phyloP scores from a whole-genome alignment of 1,140 invertebrate genomes.

The Zaprionus africanus region DNA sequence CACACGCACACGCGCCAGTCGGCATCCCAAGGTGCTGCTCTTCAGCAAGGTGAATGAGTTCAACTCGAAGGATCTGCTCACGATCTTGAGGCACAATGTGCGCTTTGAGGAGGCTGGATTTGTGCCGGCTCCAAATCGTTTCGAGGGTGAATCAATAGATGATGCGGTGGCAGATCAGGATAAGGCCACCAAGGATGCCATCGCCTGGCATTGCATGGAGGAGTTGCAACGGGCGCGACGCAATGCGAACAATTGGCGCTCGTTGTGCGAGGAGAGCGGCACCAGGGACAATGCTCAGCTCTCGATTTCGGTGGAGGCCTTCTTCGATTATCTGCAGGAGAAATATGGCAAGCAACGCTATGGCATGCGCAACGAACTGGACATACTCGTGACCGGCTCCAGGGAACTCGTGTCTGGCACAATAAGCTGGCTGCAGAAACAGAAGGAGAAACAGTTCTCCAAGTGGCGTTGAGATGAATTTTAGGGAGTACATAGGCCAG shows the following conservation, averaged over 20 bases:
- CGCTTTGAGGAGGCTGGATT: slow-evolving; percentile 90
- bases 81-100: slow-evolving; percentile 85
- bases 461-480: slow-evolving; percentile 8
- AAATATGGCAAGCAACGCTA: slow-evolving; percentile 66
- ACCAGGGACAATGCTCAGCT: slow-evolving; percentile 58
- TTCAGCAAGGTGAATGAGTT: slow-evolving; percentile 95
- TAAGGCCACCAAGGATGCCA: slow-evolving; percentile 22
- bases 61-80: slow-evolving; percentile 88
- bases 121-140: slow-evolving; percentile 88
- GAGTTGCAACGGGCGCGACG: slow-evolving; percentile 86
- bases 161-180: slow-evolving; percentile 27
- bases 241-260: slow-evolving; percentile 87
- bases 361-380: slow-evolving; percentile 83
- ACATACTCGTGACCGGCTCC: slow-evolving; percentile 95
- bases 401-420: slow-evolving; percentile 94
- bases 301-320: slow-evolving; percentile 52
- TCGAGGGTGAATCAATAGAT: slow-evolving; percentile 55
- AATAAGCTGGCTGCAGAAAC: slow-evolving; percentile 80
- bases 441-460: slow-evolving; percentile 31
- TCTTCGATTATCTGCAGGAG: slow-evolving; percentile 69
- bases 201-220: slow-evolving; percentile 76
- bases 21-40: slow-evolving; percentile 87
- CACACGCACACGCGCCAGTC: slow-evolving; percentile 79
- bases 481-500: too few relatives aligned
- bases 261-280: slow-evolving; percentile 67